These are phyloP conservation scores for Aquatica leii DNA, from an alignment of 2,888 invertebrate genomes.

Conservation along the genomic window DNA sequence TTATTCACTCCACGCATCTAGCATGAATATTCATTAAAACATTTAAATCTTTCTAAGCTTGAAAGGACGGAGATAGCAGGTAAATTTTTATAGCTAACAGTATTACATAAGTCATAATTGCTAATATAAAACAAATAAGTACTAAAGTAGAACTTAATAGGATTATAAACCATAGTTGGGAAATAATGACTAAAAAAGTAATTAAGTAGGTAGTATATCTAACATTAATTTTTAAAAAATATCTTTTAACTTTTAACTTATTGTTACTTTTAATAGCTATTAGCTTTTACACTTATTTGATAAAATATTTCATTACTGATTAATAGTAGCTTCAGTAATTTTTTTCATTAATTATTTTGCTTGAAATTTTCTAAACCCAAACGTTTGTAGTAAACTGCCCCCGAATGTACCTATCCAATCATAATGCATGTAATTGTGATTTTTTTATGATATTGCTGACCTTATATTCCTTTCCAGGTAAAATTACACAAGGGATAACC, in stretches of 20 bases:
- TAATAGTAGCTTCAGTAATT: slow-evolving; percentile 1
- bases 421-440: slow-evolving; percentile 5
- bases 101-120: slow-evolving; percentile 1
- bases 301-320: background rate
- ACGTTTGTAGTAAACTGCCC: background rate
- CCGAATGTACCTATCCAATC: slow-evolving; percentile 2
- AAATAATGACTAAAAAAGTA: slow-evolving; percentile 5
- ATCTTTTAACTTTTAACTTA: slow-evolving; percentile 1
- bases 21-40: slow-evolving; percentile 4
- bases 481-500: slow-evolving; percentile 4
- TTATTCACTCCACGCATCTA: background rate
- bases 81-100: slow-evolving; percentile 3
- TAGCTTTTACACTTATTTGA: background rate
- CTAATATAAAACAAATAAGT: background rate
- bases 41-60: background rate
- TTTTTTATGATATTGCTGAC: slow-evolving; percentile 1
- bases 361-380: background rate
- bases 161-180: background rate
- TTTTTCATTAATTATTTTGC: too few relatives aligned
- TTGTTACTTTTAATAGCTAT: slow-evolving; percentile 3
- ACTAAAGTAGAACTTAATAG: background rate
- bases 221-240: background rate
- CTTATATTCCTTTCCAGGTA: slow-evolving; percentile 3
- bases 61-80: slow-evolving; percentile 5
- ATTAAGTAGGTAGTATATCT: too few relatives aligned